A percentile compares a stretch with the other conserved stretches of the same genome.
Evolutionary conservation across 1,140 invertebrate species (phyloP).

Genomic region (Diprion similis): DNA sequence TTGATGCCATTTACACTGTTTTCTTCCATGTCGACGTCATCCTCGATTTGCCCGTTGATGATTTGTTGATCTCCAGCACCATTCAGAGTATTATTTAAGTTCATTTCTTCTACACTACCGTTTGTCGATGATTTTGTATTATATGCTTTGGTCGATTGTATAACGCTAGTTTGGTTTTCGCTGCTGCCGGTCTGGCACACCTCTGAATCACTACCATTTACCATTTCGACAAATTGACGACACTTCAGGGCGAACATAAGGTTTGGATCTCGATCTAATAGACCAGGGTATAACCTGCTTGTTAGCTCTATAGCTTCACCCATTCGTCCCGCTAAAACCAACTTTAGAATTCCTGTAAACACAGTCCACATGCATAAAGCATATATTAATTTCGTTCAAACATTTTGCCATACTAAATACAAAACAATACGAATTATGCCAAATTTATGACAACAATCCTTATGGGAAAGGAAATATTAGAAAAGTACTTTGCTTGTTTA

Average conservation of each 20-base stretch:
- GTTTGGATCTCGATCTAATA: slow-evolving; percentile 89
- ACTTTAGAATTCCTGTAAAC: slow-evolving; percentile 86
- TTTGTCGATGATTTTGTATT: slow-evolving; percentile 57
- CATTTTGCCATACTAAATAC: slow-evolving; percentile 11
- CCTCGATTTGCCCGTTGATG: slow-evolving; percentile 56
- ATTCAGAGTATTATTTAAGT: slow-evolving; percentile 54
- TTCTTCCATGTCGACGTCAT: slow-evolving; percentile 61
- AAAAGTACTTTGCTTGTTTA: neutral
- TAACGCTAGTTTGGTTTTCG: slow-evolving; percentile 74
- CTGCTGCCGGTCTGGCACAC: slow-evolving; percentile 60
- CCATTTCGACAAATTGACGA: slow-evolving; percentile 97
- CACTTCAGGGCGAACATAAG: slow-evolving; percentile 95
- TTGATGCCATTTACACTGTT: slow-evolving; percentile 40
- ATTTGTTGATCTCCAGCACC: slow-evolving; percentile 51
- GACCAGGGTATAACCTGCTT: slow-evolving; percentile 85
- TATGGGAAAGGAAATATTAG: neutral
- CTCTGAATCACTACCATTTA: slow-evolving; percentile 83
- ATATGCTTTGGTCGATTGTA: slow-evolving; percentile 76
- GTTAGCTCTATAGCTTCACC: slow-evolving; percentile 94
- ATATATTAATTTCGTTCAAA: slow-evolving; percentile 11
- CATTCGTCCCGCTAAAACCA: slow-evolving; percentile 90
- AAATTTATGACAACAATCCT: neutral
- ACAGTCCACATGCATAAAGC: neutral
- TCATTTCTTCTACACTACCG: slow-evolving; percentile 60
- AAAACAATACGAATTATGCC: slow-evolving; percentile 5